These are phyloP conservation scores for Falco rusticolus DNA, from an alignment of 2,797 vertebrate species.

Conservation along the genomic window DNA sequence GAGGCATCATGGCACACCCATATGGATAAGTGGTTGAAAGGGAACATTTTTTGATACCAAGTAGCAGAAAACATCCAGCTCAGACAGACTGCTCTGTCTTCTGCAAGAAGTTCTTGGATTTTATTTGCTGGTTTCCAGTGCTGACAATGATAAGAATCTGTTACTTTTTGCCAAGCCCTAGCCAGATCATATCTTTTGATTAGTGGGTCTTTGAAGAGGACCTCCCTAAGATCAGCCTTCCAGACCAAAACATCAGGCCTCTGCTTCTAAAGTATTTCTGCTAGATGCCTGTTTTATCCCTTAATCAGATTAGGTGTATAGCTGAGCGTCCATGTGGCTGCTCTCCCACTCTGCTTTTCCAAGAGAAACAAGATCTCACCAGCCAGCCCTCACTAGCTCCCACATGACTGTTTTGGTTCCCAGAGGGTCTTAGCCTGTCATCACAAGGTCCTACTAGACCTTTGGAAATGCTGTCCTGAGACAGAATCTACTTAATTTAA, in stretches of 20 bases:
- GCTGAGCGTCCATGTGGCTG: neutral
- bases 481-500: neutral
- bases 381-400: neutral
- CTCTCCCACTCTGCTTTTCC: fast-evolving
- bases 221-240: neutral
- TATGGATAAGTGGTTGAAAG: neutral
- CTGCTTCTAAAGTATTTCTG: neutral
- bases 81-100: neutral
- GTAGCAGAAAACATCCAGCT: neutral
- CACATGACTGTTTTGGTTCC: fast-evolving
- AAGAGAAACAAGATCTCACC: neutral
- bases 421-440: neutral
- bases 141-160: neutral
- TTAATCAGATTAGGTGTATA: neutral
- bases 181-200: neutral
- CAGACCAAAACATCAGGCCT: neutral
- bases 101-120: neutral
- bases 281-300: neutral
- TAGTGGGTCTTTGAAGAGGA: neutral
- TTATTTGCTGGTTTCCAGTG: neutral
- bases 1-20: neutral
- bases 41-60: neutral
- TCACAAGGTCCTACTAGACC: neutral
- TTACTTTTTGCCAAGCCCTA: neutral
- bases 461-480: neutral